These are phyloP conservation scores for Thecocarcelia acutangulata DNA, from an alignment of 2,888 invertebrate genomes.

Conservation along the genomic window DNA sequence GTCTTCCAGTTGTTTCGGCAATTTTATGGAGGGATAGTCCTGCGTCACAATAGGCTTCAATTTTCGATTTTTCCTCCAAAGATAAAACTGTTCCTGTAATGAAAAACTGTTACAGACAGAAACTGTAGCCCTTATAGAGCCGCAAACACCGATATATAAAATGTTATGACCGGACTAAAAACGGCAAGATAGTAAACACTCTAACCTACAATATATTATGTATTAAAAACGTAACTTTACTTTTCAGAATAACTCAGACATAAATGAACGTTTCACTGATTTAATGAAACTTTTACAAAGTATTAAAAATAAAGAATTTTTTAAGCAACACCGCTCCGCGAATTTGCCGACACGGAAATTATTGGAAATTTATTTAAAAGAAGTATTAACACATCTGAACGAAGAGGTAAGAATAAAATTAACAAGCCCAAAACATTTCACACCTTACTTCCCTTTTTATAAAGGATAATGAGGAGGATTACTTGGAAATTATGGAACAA, in stretches of 20 bases:
- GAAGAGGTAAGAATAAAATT: conserved; percentile 73
- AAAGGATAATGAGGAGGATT: conserved; percentile 75
- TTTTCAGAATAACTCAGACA: conserved; percentile 69
- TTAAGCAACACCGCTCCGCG: conserved; percentile 76
- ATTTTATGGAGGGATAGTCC: no score
- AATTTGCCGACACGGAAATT: conserved; percentile 77
- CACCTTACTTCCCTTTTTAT: background rate
- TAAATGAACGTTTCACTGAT: conserved; percentile 74
- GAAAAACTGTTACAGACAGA: no score
- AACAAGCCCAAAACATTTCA: background rate
- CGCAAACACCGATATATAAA: no score
- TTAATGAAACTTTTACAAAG: conserved; percentile 74
- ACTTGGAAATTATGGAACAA: conserved; percentile 79
- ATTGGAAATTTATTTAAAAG: conserved; percentile 76
- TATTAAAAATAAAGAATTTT: conserved; percentile 78
- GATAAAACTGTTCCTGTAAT: no score
- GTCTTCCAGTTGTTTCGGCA: no score
- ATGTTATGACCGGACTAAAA: no score
- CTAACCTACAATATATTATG: no score
- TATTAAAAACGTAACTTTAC: no score
- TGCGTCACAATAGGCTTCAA: no score
- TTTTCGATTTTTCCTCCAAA: no score
- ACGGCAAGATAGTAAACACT: no score
- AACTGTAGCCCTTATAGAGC: no score
- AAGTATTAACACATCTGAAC: conserved; percentile 77